phyloP scores from a whole-genome alignment of 1,140 invertebrate species.

The Drosophila asahinai region DNA sequence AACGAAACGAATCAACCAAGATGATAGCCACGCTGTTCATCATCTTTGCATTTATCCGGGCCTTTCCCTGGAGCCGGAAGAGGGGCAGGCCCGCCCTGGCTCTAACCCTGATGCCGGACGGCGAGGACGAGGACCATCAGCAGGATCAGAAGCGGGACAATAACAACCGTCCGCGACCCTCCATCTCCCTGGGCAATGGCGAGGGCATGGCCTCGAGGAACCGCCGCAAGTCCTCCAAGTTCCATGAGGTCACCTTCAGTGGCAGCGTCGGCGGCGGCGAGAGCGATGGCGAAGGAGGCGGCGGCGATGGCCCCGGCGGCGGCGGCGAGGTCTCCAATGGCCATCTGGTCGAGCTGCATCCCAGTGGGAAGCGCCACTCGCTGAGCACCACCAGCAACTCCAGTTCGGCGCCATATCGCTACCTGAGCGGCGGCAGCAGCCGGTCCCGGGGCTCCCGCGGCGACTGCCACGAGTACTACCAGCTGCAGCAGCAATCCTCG shows the following conservation, averaged over 20 bases:
- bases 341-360: neutral
- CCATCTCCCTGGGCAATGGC: slow-evolving; percentile 58
- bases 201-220: slow-evolving; percentile 40
- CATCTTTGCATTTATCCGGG: slow-evolving; percentile 84
- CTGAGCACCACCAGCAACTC: slow-evolving; percentile 67
- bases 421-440: slow-evolving; percentile 41
- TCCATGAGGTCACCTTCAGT: slow-evolving; percentile 80
- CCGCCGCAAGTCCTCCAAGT: slow-evolving; percentile 76
- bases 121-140: slow-evolving; percentile 11
- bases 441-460: slow-evolving; percentile 59
- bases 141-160: slow-evolving; percentile 52
- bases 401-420: slow-evolving; percentile 61
- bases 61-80: slow-evolving; percentile 80
- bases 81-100: slow-evolving; percentile 55
- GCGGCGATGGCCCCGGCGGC: slow-evolving; percentile 9
- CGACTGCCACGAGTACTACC: slow-evolving; percentile 63
- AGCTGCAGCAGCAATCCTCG: slow-evolving; percentile 53
- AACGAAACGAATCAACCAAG: slow-evolving; percentile 4
- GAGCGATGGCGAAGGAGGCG: slow-evolving; percentile 57
- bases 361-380: slow-evolving; percentile 54
- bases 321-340: slow-evolving; percentile 2
- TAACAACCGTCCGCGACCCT: slow-evolving; percentile 56
- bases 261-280: slow-evolving; percentile 80
- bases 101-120: slow-evolving; percentile 48
- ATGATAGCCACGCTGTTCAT: slow-evolving; percentile 85